These are phyloP conservation scores for Spea multiplicata DNA, from an alignment of 2,113 vertebrate genomes.

Conservation along the genomic window DNA sequence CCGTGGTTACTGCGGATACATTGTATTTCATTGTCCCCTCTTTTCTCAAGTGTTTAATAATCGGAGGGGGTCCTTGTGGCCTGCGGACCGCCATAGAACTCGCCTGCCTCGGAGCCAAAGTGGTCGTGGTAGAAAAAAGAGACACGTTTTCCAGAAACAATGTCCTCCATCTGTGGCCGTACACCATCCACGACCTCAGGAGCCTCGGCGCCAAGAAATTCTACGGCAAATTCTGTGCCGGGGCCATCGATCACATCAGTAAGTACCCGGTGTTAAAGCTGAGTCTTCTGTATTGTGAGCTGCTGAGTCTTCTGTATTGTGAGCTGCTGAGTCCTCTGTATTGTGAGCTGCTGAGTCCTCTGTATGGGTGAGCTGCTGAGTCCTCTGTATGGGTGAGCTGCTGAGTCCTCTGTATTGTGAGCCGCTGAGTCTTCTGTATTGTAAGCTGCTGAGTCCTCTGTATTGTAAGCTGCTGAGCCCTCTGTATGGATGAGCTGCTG, in stretches of 20 bases:
- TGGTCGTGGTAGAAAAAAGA: conserved; percentile 90
- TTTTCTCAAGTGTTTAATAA: conserved; percentile 82
- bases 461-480: too few relatives aligned
- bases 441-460: too few relatives aligned
- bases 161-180: conserved; percentile 95
- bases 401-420: too few relatives aligned
- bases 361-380: too few relatives aligned
- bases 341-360: too few relatives aligned
- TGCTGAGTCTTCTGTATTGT: too few relatives aligned
- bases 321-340: too few relatives aligned
- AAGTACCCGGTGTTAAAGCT: conserved; percentile 60
- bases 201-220: conserved; percentile 96
- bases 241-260: conserved; percentile 98
- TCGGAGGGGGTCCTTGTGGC: conserved; percentile 93
- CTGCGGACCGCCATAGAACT: conserved; percentile 93
- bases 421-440: too few relatives aligned
- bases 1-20: too few relatives aligned
- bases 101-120: conserved; percentile 89
- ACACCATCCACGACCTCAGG: conserved; percentile 93
- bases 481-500: too few relatives aligned
- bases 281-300: too few relatives aligned
- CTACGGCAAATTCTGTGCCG: conserved; percentile 95
- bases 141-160: conserved; percentile 96
- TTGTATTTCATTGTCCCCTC: conserved; percentile 12
- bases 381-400: too few relatives aligned